These are phyloP conservation scores for Dolichotis patagonum DNA, from an alignment of 2,113 vertebrate species.

Conservation along the genomic window DNA sequence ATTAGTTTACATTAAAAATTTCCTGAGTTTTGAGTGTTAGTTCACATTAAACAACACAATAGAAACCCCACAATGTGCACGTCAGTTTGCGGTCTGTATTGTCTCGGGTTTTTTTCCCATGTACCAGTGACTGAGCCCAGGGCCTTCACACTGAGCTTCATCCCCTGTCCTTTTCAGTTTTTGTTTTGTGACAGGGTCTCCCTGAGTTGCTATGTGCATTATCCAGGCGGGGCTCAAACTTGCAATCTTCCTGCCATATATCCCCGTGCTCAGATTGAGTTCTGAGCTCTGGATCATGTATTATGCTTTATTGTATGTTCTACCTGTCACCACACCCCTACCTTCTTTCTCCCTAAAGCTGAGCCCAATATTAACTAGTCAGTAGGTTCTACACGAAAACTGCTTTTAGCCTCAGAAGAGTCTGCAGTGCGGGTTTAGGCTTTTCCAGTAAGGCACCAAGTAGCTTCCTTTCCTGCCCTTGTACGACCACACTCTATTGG, in stretches of 20 bases:
- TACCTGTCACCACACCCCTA: accelerated
- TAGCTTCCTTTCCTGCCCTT: not conserved
- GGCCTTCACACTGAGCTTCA: not conserved
- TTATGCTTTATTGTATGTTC: not conserved
- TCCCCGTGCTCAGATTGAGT: not conserved
- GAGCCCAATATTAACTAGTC: not conserved
- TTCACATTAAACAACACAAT: not conserved
- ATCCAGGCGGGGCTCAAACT: not conserved
- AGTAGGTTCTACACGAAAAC: not conserved
- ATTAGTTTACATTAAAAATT: not conserved
- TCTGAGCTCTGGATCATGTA: not conserved
- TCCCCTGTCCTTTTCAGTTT: not conserved
- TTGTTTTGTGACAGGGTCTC: too few relatives aligned
- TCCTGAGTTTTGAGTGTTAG: not conserved
- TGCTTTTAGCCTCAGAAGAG: not conserved
- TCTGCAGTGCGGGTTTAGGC: not conserved
- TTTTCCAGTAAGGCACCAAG: not conserved
- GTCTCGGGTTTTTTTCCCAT: not conserved
- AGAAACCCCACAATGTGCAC: not conserved
- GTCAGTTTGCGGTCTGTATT: not conserved
- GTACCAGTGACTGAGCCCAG: not conserved
- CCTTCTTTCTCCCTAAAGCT: not conserved
- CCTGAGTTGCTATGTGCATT: not conserved
- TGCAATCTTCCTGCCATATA: not conserved
- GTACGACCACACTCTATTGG: not conserved